A percentile compares a stretch with the other conserved stretches of the same genome.
phyloP scores from a whole-genome alignment of 2,113 vertebrate species.

The Meles meles region DNA sequence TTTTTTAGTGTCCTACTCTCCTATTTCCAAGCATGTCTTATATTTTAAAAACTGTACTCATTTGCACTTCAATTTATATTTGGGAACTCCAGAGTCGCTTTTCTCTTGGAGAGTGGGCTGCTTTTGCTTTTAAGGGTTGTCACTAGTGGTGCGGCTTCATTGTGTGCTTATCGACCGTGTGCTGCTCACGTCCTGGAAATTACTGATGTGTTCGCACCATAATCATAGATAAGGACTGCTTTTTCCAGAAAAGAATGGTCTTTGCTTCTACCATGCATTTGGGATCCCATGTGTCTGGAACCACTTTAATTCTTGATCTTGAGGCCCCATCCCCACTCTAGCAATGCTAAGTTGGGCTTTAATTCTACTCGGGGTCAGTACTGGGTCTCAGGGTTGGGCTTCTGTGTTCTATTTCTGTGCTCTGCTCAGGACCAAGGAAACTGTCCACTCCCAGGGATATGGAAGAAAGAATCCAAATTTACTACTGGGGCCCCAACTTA shows the following conservation, averaged over 20 bases:
- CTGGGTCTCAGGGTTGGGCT: neutral
- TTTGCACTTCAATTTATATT: neutral
- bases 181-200: neutral
- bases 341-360: neutral
- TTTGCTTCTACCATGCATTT: neutral
- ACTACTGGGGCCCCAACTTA: neutral
- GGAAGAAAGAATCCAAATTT: neutral
- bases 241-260: neutral
- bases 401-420: neutral
- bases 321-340: neutral
- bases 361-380: neutral
- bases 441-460: neutral
- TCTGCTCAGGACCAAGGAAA: neutral
- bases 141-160: neutral
- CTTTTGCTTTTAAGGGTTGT: neutral
- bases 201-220: neutral
- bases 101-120: neutral
- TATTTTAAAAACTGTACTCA: neutral
- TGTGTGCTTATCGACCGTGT: neutral
- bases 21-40: neutral
- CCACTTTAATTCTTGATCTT: neutral
- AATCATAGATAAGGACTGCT: neutral
- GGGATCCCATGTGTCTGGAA: neutral
- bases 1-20: neutral
- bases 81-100: neutral